Base-by-base conservation (phyloP, 1,140 invertebrate species). In the Grapholita molesta region DNA sequence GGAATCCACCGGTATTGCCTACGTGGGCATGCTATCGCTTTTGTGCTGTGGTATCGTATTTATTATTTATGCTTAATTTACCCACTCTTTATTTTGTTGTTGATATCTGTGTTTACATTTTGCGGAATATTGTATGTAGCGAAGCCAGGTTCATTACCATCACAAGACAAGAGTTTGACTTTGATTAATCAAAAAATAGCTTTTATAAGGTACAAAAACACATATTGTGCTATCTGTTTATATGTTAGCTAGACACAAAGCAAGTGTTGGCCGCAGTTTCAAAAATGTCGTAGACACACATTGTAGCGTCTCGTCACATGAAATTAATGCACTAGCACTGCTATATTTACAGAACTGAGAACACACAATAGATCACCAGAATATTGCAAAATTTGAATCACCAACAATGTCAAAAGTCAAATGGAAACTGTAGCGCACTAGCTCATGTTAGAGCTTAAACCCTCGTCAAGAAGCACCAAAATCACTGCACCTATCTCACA, bases 111-210 rank as follows among this genome's bases (percentile, higher is more conserved):
- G 76, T 80, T 80, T 71, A 78, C 79, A 76, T 71, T 74, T 77
- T 74, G 75, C 72, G 66, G 78, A 79, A 67, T 70, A 81, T 65
- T 82, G 77, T 73, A 72, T 69, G 84, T 88, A 86, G 85, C 69
- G 69, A 74, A 38, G 81, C 81, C 77, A 83, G 79, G 81, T 78
- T 75, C 78, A 82, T 83, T 67, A 83, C 68, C 80, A 83, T 85
- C 82, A 86, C 78, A 82, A 81, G 79, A 86, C 67, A 85, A 91
- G 89, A 91, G 89, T 91, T 91, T 91, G 89, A 91, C 89, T 91
- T 91, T 91, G 89, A 90, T 77, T 85, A 84, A 74, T 84, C 82
- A 84, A 72, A 80, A n/a, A 81, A 74, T 70, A 83, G 69, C 81
- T 82, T 72, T 67, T 73, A 78, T 75, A 67, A 70, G 79, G 52